A percentile compares a stretch with the other conserved stretches of the same genome.
phyloP scores from a whole-genome alignment of 1,140 invertebrate genomes.

The Eueides isabella region DNA sequence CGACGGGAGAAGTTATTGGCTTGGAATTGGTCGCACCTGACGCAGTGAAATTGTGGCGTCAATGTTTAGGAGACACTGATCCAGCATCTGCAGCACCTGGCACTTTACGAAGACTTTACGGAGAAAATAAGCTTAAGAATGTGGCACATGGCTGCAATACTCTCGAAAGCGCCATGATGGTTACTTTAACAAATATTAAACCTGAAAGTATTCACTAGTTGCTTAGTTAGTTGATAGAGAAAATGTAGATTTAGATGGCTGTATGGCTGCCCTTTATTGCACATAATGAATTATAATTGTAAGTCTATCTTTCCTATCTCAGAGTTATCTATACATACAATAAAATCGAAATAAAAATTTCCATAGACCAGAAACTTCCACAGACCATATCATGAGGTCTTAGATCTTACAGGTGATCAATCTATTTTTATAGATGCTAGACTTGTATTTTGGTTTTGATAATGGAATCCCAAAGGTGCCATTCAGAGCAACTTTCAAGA shows the following conservation, averaged over 20 bases:
- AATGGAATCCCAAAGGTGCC: conserved; percentile 73
- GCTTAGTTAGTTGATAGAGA: too few species aligned
- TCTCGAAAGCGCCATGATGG: conserved; percentile 76
- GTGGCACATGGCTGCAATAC: conserved; percentile 85
- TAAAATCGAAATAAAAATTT: too few species aligned
- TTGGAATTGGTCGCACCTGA: conserved; percentile 90
- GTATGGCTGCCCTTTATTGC: background rate
- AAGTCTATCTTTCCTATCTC: background rate
- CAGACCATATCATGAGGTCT: too few species aligned
- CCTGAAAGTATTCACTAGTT: too few species aligned
- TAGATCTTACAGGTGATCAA: background rate
- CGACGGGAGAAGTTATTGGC: conserved; percentile 88
- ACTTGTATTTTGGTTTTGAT: conserved; percentile 85
- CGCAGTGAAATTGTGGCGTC: conserved; percentile 85
- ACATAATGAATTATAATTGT: background rate
- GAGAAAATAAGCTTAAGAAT: conserved; percentile 88
- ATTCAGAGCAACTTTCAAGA: conserved; percentile 84
- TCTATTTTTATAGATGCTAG: conserved; percentile 75
- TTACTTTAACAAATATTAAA: conserved; percentile 21
- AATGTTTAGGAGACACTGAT: conserved; percentile 87
- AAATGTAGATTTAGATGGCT: too few species aligned
- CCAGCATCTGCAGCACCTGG: conserved; percentile 83
- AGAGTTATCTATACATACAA: too few species aligned
- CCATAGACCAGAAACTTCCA: too few species aligned
- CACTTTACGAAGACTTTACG: conserved; percentile 87